Evolutionary conservation across 2,888 invertebrate species (phyloP).

Genomic region (Drosophila ochracea): DNA sequence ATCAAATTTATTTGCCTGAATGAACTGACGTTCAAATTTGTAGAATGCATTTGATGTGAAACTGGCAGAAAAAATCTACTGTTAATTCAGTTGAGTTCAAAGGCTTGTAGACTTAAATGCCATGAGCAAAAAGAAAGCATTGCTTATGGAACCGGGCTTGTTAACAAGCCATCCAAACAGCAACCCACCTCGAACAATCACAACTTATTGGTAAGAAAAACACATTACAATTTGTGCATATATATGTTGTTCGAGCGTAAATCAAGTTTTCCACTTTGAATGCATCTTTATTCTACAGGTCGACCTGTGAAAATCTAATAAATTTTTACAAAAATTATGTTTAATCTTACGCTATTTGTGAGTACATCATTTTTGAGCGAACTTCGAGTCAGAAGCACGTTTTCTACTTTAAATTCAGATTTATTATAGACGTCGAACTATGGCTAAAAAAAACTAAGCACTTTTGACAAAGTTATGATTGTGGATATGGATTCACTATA

Average conservation of each 20-base stretch:
- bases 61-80: background rate
- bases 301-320: accelerated
- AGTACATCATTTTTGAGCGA: accelerated
- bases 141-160: background rate
- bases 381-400: background rate
- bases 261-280: background rate
- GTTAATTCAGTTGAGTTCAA: background rate
- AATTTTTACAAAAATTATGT: background rate
- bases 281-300: background rate
- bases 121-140: background rate
- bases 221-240: background rate
- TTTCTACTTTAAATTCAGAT: background rate
- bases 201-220: background rate
- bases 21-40: slow-evolving; percentile 2
- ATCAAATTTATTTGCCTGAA: slow-evolving; percentile 34
- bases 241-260: background rate
- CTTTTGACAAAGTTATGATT: background rate
- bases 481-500: background rate
- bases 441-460: background rate
- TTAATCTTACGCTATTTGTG: background rate
- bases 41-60: background rate
- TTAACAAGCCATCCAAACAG: background rate
- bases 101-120: background rate
- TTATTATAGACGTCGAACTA: background rate
- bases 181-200: background rate